These are phyloP conservation scores for Ptiloglossa arizonensis DNA, from an alignment of 1,140 invertebrate genomes.

Conservation along the genomic window DNA sequence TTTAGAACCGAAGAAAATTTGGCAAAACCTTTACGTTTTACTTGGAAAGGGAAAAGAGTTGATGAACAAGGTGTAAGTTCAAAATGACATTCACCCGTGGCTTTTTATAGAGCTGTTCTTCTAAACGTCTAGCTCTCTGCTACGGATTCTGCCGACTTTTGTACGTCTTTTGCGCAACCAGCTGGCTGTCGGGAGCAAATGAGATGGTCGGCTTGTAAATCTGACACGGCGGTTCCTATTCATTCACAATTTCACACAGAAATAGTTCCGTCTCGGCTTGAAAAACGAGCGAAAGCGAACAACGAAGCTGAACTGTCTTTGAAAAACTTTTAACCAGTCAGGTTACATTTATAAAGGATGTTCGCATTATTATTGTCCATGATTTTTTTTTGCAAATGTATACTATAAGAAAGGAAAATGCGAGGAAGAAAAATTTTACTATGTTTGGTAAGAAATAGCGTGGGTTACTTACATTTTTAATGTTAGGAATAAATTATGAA, in stretches of 20 bases:
- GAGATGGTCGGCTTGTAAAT: conserved; percentile 51
- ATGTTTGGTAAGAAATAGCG: too few relatives aligned
- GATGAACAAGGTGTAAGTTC: conserved; percentile 54
- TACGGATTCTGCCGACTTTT: conserved; percentile 47
- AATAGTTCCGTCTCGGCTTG: conserved; percentile 50
- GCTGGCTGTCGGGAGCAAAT: conserved; percentile 53
- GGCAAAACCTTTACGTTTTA: conserved; percentile 13
- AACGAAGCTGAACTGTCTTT: conserved; percentile 16
- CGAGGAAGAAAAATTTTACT: too few relatives aligned
- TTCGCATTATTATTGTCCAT: neutral
- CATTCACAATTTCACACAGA: conserved; percentile 58
- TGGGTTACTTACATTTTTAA: too few relatives aligned
- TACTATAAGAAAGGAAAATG: too few relatives aligned
- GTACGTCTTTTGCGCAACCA: conserved; percentile 38
- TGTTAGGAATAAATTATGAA: too few relatives aligned
- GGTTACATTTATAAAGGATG: neutral
- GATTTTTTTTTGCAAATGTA: too few relatives aligned
- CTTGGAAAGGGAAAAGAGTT: conserved; percentile 36
- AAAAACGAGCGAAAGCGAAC: conserved; percentile 29
- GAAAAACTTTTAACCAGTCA: conserved; percentile 14
- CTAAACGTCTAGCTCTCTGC: conserved; percentile 58
- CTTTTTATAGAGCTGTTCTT: conserved; percentile 60
- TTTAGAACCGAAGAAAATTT: conserved; percentile 12
- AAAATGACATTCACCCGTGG: conserved; percentile 60
- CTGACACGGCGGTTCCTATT: conserved; percentile 58